Base-by-base conservation (phyloP, 2,888 invertebrate species). In the Cerceris ruficornis region DNA sequence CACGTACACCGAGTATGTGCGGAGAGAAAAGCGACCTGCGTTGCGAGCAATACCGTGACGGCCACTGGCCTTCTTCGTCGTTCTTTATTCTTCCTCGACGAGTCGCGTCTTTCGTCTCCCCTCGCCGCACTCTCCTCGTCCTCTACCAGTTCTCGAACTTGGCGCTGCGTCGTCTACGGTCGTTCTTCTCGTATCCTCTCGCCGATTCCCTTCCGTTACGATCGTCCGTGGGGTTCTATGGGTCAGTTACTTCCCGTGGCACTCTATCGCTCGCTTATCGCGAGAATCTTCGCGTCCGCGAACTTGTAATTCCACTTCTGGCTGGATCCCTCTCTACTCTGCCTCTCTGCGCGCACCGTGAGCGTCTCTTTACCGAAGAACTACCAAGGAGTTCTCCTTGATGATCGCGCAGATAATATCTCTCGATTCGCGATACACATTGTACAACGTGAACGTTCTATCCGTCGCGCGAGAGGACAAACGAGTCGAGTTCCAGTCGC, bases 41-140 rank as follows among this genome's bases (percentile, higher is more conserved):
- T 73, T 58, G 74, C 72, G 76, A 81, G 83, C 83, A 81, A 80
- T 70, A 86, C 86, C 88, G 85, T 88, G 88, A 88, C 88, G 88
- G 85, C 85, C 88, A 86, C 80, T 86, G 87, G 85, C 88, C 86
- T 88, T 87, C 82, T 80, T 81, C 78, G 55, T 60, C 65, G 73
- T 77, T 80, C 85, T 83, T 82, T 85, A 76, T 80, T 77, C 73
- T 67, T 77, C 70, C 67, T 66, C 79, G 55, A 72, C 75, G 75
- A 65, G 55, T 76, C 62, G 67, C 65, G 28, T 78, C 80, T 79
- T 69, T 75, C 70, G 69, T 73, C 64, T 78, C 78, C 75, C 59
- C 62, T 77, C 72, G 43, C 68, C 62, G 41, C 58, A 8, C n/a
- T 42, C 17, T 46, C 11, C 42, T 14, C n/a, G 8, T 41, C 64